Conservation (phyloP, 1,140 invertebrate species). For the Antheraea mylitta region DNA sequence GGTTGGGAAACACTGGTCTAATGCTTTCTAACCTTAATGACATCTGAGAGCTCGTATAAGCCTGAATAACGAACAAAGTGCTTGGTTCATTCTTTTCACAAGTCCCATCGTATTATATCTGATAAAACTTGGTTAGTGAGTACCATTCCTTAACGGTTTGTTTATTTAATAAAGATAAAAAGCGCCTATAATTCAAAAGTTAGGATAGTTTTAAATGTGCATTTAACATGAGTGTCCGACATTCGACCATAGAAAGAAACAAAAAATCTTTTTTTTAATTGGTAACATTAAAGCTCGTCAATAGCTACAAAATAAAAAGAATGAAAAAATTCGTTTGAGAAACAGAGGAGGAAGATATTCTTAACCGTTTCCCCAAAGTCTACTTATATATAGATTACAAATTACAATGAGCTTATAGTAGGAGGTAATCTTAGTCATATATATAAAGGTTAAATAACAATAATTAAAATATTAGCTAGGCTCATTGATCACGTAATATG, state of each 20-base stretch:
- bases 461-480: background rate
- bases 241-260: no score
- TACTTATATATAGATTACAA: no score
- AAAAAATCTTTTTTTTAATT: no score
- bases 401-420: no score
- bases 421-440: background rate
- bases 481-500: conserved; percentile 14
- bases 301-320: no score
- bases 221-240: background rate
- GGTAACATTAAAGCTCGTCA: no score
- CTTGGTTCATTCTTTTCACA: background rate
- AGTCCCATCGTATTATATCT: background rate
- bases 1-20: background rate
- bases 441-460: background rate
- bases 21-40: background rate
- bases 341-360: no score
- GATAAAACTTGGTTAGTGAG: background rate
- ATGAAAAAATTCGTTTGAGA: no score
- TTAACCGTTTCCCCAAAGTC: no score
- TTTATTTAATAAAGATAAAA: background rate
- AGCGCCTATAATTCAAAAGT: background rate
- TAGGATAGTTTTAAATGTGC: background rate
- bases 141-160: background rate
- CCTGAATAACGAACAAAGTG: background rate
- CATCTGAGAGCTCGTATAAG: background rate